Base-by-base conservation (phyloP, 2,113 vertebrate genomes). In the Trichomycterus rosablanca region DNA sequence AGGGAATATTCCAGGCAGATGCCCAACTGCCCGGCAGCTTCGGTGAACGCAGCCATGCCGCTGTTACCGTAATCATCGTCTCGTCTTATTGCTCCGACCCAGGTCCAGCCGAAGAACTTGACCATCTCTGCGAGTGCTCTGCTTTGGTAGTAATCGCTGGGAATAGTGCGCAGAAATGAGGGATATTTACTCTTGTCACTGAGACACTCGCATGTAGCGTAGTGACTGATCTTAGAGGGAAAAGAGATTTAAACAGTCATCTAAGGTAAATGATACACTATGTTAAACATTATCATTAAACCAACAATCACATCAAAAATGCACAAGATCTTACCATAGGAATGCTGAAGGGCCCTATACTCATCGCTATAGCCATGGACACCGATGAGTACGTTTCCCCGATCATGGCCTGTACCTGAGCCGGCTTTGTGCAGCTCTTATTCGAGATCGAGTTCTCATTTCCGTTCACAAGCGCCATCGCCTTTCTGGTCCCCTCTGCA, bases 401-500 rank as follows among this genome's bases (percentile, higher is more conserved):
- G 39, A 75, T 60, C 26, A 78, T 75, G 30, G 67, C 71, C 43
- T 71, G 59, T 6, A 75, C 76, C 12, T 59, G 54, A 16, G 68
- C 44, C 30, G 64, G 58, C 15, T 57, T 63, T 50, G 44, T 65
- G 37, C 73, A 75, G 10, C 48, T 19, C 4, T 14, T 22, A 26
- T 60, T 54, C 16, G n/a, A 54, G 18, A 70, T n/a, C 12, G 15
- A 42, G 20, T 66, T 57, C 10, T 67, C 60, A 39, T 68, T 52
- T 19, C 73, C 67, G 18, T 78, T 78, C 16, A 75, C 58, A 42
- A 78, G 46, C 48, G 67, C 67, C 64, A 73, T 65, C 11, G 70
- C 67, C 54, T 59, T 40, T 19, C 51, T 63, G 19, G 71, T 59
- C 2, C 58, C 71, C 28, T 71, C 16, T 40, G 40, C 42, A 8